A percentile compares a stretch with the other conserved stretches of the same genome.
phyloP scores from a whole-genome alignment of 2,888 invertebrate species.

The Kryphioiulus occultus region DNA sequence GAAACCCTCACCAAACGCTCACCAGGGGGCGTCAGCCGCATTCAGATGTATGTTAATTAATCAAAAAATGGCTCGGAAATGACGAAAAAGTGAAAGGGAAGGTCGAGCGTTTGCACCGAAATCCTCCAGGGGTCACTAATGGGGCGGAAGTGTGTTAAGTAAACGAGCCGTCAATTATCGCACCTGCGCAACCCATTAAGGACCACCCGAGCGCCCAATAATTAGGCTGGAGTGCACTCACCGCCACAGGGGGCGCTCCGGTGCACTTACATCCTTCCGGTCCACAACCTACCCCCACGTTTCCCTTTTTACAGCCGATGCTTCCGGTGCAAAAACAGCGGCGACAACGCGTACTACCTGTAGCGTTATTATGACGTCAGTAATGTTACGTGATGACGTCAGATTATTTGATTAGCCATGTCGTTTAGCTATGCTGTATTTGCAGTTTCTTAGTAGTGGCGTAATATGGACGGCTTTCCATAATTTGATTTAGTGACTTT shows the following conservation, averaged over 20 bases:
- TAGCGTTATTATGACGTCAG: too few relatives aligned
- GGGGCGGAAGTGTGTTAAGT: conserved; percentile 8
- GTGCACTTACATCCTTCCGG: neutral
- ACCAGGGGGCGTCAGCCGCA: neutral
- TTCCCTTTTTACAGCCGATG: too few relatives aligned
- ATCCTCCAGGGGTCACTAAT: neutral
- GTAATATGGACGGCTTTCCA: too few relatives aligned
- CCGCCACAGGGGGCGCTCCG: neutral
- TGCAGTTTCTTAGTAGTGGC: too few relatives aligned
- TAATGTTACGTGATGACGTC: too few relatives aligned
- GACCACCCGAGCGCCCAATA: neutral
- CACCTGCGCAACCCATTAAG: conserved; percentile 33
- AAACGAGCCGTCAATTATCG: conserved; percentile 10
- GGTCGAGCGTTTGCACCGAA: neutral
- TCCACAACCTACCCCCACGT: neutral
- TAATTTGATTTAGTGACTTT: too few relatives aligned
- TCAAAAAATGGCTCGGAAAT: too few relatives aligned
- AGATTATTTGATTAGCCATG: too few relatives aligned
- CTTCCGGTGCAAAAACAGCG: neutral
- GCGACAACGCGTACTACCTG: too few relatives aligned
- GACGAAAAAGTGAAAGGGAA: neutral
- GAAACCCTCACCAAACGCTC: neutral
- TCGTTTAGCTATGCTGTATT: too few relatives aligned
- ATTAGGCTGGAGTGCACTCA: conserved; percentile 20
- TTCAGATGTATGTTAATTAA: neutral